Conservation (phyloP, 2,888 invertebrate species). For the Timema cristinae region DNA sequence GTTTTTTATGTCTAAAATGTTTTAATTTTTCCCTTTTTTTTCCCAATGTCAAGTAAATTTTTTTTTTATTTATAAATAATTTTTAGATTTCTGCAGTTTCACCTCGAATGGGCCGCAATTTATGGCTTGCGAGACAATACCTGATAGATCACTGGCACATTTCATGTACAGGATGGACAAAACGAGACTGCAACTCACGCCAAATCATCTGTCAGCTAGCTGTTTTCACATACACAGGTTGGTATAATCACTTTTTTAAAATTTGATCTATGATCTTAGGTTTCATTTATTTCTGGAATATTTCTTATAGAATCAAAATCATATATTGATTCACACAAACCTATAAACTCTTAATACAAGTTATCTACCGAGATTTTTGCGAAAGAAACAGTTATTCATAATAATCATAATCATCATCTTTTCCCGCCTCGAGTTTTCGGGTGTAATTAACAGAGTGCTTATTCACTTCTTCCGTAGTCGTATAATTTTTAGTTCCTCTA, state of each 20-base stretch:
- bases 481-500: no score
- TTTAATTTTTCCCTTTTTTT: not conserved
- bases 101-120: slow-evolving; percentile 63
- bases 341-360: no score
- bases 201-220: slow-evolving; percentile 60
- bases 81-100: slow-evolving; percentile 65
- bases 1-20: not conserved
- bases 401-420: no score
- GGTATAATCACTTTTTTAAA: not conserved
- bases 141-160: slow-evolving; percentile 56
- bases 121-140: slow-evolving; percentile 57
- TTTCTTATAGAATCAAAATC: no score
- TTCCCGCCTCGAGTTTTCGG: no score
- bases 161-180: slow-evolving; percentile 47
- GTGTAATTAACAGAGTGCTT: no score
- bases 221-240: slow-evolving; percentile 55
- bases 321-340: no score
- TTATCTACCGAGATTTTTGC: no score
- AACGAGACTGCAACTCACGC: slow-evolving; percentile 45
- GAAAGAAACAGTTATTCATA: no score
- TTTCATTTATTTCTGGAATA: not conserved
- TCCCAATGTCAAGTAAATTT: not conserved
- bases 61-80: slow-evolving; percentile 32
- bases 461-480: no score
- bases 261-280: not conserved